phyloP scores from a whole-genome alignment of 2,888 invertebrate genomes.

The Netelia inedita region DNA sequence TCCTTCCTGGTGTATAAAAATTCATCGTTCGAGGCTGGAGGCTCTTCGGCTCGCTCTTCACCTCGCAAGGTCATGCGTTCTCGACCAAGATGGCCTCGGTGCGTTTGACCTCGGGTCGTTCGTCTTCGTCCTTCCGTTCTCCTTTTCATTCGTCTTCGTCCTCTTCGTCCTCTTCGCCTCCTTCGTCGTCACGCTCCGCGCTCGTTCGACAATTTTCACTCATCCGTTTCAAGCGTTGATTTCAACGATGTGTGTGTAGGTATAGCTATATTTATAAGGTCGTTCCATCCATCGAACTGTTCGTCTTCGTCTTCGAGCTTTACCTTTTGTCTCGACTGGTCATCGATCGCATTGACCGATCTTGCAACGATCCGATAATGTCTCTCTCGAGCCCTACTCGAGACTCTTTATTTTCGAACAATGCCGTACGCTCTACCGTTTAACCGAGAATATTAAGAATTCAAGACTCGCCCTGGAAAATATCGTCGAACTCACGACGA shows the following conservation, averaged over 20 bases:
- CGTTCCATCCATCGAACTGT: conserved; percentile 58
- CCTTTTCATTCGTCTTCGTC: neutral
- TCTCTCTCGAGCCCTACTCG: neutral
- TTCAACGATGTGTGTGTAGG: conserved; percentile 16
- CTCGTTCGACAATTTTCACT: conserved; percentile 57
- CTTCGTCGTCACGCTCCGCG: conserved; percentile 37
- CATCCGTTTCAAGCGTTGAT: conserved; percentile 42
- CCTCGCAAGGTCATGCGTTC: conserved; percentile 42
- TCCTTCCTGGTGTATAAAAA: conserved; percentile 17
- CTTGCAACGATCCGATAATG: neutral
- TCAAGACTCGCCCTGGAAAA: conserved; percentile 54
- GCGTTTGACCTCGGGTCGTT: conserved; percentile 58
- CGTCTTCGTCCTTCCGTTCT: conserved; percentile 52
- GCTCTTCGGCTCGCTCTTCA: neutral
- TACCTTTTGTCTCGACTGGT: conserved; percentile 52
- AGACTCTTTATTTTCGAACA: conserved; percentile 9
- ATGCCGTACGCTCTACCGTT: conserved; percentile 32
- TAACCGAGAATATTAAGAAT: conserved; percentile 63
- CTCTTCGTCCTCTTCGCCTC: conserved; percentile 6
- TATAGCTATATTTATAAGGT: conserved; percentile 63
- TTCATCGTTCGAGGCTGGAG: conserved; percentile 35
- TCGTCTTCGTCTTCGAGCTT: conserved; percentile 52
- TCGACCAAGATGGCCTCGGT: neutral
- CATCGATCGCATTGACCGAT: conserved; percentile 60
- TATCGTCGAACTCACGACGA: conserved; percentile 18